Percentiles rank a stretch among this genome's conserved stretches.
Evolutionary conservation across 2,113 vertebrate genomes (phyloP).

Genomic region (Nibea coibor): DNA sequence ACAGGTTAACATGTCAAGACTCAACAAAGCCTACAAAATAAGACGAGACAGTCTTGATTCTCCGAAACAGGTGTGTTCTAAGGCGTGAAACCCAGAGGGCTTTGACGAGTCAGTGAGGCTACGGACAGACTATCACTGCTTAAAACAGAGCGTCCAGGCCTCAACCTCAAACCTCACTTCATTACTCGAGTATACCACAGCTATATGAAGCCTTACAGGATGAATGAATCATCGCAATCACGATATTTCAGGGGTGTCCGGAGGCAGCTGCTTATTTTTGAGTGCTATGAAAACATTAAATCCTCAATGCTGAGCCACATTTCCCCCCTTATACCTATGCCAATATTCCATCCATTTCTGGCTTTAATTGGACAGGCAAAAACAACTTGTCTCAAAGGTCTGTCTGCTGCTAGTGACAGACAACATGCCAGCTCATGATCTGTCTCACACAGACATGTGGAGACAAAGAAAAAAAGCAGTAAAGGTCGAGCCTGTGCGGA

Average conservation of each 20-base stretch:
- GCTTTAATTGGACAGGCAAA: neutral
- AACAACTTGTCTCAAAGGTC: neutral
- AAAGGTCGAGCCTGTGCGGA: neutral
- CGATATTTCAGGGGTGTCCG: neutral
- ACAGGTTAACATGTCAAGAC: neutral
- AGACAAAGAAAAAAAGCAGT: conserved; percentile 13
- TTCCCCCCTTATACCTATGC: neutral
- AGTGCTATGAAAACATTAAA: neutral
- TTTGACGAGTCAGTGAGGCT: neutral
- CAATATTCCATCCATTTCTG: neutral
- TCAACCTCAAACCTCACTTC: neutral
- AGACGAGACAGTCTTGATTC: neutral
- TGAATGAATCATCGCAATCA: neutral
- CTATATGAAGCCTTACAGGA: neutral
- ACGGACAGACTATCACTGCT: neutral
- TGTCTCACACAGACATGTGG: conserved; percentile 2
- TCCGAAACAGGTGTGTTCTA: neutral
- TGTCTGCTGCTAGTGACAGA: neutral
- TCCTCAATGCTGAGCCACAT: neutral
- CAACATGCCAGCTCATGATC: neutral
- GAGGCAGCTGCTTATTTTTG: neutral
- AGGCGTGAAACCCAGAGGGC: neutral
- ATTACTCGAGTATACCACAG: neutral
- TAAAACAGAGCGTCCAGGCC: neutral
- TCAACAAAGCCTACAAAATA: neutral